Evolutionary conservation across 2,797 vertebrate species (phyloP).

Genomic region (Helostoma temminkii): DNA sequence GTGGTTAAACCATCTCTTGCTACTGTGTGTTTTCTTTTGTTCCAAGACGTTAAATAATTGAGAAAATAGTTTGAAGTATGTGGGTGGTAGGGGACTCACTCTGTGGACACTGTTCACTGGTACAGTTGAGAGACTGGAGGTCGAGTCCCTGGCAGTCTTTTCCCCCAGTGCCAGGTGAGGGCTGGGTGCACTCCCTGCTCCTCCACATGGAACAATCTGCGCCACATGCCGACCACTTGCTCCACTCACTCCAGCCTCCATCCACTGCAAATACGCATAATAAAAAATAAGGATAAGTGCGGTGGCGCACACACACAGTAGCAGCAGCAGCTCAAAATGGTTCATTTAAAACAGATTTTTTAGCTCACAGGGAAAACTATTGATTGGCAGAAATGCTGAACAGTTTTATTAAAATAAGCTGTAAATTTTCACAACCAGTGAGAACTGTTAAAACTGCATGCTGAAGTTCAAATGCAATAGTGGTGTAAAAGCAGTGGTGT

Average conservation of each 20-base stretch:
- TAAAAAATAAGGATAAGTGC: neutral
- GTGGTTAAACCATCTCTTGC: slow-evolving; percentile 2
- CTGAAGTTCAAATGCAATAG: slow-evolving; percentile 37
- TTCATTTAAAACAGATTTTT: slow-evolving; percentile 39
- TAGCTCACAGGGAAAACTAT: slow-evolving; percentile 34
- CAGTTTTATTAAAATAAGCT: slow-evolving; percentile 40
- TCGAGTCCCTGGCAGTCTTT: slow-evolving; percentile 92
- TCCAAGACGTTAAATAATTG: slow-evolving; percentile 15
- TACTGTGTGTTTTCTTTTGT: slow-evolving; percentile 11
- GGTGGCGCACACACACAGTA: neutral
- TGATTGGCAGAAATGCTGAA: slow-evolving; percentile 55
- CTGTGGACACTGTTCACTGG: slow-evolving; percentile 94
- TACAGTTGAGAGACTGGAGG: slow-evolving; percentile 96
- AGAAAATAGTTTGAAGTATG: slow-evolving; percentile 24
- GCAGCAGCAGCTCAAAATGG: slow-evolving; percentile 13
- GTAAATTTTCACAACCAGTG: slow-evolving; percentile 19
- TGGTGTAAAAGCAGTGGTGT: slow-evolving; percentile 33
- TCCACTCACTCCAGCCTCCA: slow-evolving; percentile 96
- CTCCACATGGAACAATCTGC: slow-evolving; percentile 95
- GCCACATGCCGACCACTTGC: slow-evolving; percentile 95
- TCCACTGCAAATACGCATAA: slow-evolving; percentile 87
- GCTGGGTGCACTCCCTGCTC: slow-evolving; percentile 95
- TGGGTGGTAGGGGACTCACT: slow-evolving; percentile 86
- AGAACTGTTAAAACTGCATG: slow-evolving; percentile 23
- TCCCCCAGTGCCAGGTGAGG: slow-evolving; percentile 92